These are phyloP conservation scores for Amblyjoppa fuscipennis DNA, from an alignment of 2,888 invertebrate species.

Conservation along the genomic window DNA sequence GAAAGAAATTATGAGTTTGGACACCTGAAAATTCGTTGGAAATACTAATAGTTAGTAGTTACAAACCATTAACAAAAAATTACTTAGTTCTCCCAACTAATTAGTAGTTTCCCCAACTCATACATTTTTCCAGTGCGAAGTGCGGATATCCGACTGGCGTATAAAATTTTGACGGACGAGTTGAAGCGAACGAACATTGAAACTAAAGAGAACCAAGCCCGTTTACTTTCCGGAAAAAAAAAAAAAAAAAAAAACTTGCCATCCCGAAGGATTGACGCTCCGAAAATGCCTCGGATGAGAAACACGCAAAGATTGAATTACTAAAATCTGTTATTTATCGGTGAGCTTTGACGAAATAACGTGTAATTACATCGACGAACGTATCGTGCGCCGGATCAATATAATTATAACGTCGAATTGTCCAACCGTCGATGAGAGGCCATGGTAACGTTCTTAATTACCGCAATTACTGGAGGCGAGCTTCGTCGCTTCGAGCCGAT, in stretches of 20 bases:
- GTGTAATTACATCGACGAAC: neutral
- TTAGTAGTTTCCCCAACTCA: neutral
- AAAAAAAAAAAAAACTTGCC: neutral
- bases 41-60: neutral
- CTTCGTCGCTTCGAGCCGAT: constrained; percentile 17
- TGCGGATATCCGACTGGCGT: neutral
- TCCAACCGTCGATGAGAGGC: constrained; percentile 31
- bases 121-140: neutral
- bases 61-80: neutral
- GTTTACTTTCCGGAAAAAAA: neutral
- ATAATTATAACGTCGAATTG: constrained; percentile 46
- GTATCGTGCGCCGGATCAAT: constrained; percentile 11
- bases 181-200: neutral
- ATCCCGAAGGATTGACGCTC: neutral
- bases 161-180: neutral
- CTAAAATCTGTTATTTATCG: neutral
- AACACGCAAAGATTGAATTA: neutral
- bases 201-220: neutral
- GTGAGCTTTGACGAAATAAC: neutral
- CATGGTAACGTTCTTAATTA: constrained; percentile 52
- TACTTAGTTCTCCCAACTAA: neutral
- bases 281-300: neutral
- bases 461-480: constrained; percentile 57
- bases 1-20: neutral
- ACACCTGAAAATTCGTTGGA: neutral